Evolutionary conservation across 37 sponge, comb jelly and placozoan species (phyloP).

Genomic region (Diacarnus erythraeanus): DNA sequence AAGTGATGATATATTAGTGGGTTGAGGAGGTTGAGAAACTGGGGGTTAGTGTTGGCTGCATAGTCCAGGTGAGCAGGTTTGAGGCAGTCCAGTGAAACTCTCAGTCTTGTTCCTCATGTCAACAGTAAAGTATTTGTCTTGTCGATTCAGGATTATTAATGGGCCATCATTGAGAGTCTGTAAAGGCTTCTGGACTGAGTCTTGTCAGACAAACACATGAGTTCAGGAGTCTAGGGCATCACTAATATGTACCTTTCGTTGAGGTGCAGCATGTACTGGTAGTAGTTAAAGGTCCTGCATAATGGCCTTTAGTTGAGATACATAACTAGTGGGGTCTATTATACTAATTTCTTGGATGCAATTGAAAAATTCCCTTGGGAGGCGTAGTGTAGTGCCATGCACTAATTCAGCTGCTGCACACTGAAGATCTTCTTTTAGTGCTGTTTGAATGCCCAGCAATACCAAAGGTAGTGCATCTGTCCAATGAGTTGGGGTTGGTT

Average conservation of each 20-base stretch:
- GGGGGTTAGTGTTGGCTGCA: neutral
- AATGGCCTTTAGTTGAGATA: neutral
- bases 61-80: constrained; percentile 20
- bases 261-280: neutral
- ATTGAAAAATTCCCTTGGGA: neutral
- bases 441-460: no score
- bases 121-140: constrained; percentile 6
- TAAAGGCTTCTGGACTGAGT: no score
- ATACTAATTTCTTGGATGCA: neutral
- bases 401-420: neutral
- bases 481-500: constrained; percentile 12
- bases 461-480: neutral
- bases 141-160: no score
- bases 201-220: constrained; percentile 41
- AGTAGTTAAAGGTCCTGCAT: neutral
- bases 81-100: constrained; percentile 15
- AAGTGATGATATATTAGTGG: neutral
- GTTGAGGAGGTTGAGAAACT: neutral
- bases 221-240: constrained; percentile 7
- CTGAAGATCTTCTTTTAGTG: neutral
- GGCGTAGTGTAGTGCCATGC: neutral
- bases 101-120: constrained; percentile 1
- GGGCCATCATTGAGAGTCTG: no score
- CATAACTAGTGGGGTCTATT: neutral
- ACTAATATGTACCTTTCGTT: constrained; percentile 2